Evolutionary conservation across 2,113 vertebrate genomes (phyloP).

Genomic region (Zonotrichia leucophrys): DNA sequence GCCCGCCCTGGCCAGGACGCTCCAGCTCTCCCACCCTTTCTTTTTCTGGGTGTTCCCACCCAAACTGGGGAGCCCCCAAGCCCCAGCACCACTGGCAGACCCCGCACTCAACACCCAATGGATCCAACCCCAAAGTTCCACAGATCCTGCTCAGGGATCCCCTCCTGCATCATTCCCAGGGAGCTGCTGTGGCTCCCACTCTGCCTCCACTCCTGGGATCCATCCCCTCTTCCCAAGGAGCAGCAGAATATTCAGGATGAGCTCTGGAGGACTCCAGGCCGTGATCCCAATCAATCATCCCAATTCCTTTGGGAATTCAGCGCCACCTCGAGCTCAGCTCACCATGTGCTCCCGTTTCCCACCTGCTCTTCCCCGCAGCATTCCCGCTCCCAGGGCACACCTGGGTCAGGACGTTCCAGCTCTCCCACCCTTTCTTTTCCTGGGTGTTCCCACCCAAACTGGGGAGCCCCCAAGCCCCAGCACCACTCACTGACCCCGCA

Average conservation of each 20-base stretch:
- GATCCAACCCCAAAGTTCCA: too few relatives aligned
- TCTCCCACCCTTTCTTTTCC: neutral
- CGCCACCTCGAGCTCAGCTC: neutral
- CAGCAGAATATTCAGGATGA: rapidly evolving
- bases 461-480: rapidly evolving
- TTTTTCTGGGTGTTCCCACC: too few relatives aligned
- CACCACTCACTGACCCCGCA: rapidly evolving
- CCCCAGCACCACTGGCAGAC: too few relatives aligned
- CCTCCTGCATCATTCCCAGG: too few relatives aligned
- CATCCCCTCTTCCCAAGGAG: neutral
- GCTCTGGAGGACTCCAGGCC: neutral
- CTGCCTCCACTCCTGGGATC: neutral
- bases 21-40: too few relatives aligned
- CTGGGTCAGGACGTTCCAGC: neutral
- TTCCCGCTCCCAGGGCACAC: neutral
- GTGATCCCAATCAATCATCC: neutral
- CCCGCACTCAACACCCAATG: too few relatives aligned
- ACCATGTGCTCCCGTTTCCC: neutral
- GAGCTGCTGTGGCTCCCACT: too few relatives aligned
- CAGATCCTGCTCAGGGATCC: too few relatives aligned
- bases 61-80: too few relatives aligned
- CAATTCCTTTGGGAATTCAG: too few relatives aligned
- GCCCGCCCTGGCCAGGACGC: too few relatives aligned
- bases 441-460: neutral
- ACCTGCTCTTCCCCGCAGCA: neutral